A percentile compares a stretch with the other conserved stretches of the same genome.
Conservation (phyloP, 2,113 vertebrate genomes). For the Anoplopoma fimbria region DNA sequence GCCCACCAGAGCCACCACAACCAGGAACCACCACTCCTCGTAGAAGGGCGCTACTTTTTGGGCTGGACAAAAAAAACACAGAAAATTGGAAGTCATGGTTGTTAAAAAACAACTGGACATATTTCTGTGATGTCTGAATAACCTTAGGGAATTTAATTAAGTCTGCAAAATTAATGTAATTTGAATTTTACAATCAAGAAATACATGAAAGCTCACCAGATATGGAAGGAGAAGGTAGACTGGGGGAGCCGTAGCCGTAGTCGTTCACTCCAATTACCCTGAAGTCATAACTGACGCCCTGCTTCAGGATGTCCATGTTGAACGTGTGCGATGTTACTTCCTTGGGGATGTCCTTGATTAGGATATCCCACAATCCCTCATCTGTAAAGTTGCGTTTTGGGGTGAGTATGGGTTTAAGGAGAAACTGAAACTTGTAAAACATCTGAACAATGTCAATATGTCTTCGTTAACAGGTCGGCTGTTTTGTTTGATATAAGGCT, state of each 20-base stretch:
- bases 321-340: slow-evolving; percentile 97
- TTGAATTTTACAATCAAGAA: slow-evolving; percentile 14
- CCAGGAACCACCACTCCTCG: slow-evolving; percentile 98
- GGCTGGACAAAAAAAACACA: slow-evolving; percentile 79
- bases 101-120: slow-evolving; percentile 13
- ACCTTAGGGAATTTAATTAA: slow-evolving; percentile 29
- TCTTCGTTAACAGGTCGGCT: slow-evolving; percentile 60
- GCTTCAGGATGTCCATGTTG: slow-evolving; percentile 95
- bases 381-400: slow-evolving; percentile 80
- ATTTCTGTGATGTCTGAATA: slow-evolving; percentile 35
- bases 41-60: slow-evolving; percentile 96
- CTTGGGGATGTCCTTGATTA: slow-evolving; percentile 98
- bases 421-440: slow-evolving; percentile 3
- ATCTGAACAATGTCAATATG: slow-evolving; percentile 39
- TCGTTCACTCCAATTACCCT: slow-evolving; percentile 96
- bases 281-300: slow-evolving; percentile 97
- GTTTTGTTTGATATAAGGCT: slow-evolving; percentile 59
- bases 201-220: slow-evolving; percentile 85
- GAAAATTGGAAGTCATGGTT: slow-evolving; percentile 15
- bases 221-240: slow-evolving; percentile 92
- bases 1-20: slow-evolving; percentile 94
- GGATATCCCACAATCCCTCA: slow-evolving; percentile 97
- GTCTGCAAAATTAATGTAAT: slow-evolving; percentile 13
- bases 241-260: slow-evolving; percentile 95
- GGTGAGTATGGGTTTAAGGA: not conserved